Percentiles rank a stretch among this genome's conserved stretches.
These are phyloP conservation scores for Centruroides sculpturatus DNA, from an alignment of 1,140 invertebrate genomes.

Conservation along the genomic window DNA sequence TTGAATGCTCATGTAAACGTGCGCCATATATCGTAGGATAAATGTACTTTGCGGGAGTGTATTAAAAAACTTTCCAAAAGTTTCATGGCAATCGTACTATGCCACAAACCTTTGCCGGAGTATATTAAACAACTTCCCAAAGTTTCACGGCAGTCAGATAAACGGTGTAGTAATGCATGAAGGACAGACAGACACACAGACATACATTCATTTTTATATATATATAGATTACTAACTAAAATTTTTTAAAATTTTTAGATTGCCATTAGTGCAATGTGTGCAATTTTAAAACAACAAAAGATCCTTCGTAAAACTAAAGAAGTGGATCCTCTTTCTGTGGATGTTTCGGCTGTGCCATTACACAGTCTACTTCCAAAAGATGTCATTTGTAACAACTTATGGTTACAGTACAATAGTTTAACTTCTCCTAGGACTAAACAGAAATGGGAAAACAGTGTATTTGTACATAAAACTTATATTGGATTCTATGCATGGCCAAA, in stretches of 20 bases:
- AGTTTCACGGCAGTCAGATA: too few species aligned
- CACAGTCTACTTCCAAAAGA: slow-evolving; percentile 28
- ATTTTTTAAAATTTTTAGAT: slow-evolving; percentile 26
- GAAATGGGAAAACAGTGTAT: slow-evolving; percentile 56
- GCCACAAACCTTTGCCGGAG: too few species aligned
- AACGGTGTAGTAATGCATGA: too few species aligned
- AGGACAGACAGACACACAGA: too few species aligned
- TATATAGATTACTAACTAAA: too few species aligned
- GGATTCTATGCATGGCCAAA: slow-evolving; percentile 76
- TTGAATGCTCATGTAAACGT: too few species aligned
- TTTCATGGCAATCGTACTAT: too few species aligned
- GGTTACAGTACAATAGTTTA: slow-evolving; percentile 52
- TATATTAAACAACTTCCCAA: too few species aligned
- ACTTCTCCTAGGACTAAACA: slow-evolving; percentile 41
- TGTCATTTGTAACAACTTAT: slow-evolving; percentile 47
- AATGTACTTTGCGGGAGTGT: too few species aligned
- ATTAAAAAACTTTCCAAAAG: too few species aligned
- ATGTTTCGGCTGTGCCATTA: slow-evolving; percentile 6
- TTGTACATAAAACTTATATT: slow-evolving; percentile 48
- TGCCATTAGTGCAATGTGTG: slow-evolving; percentile 43
- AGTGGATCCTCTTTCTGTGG: slow-evolving; percentile 21
- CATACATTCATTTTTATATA: too few species aligned
- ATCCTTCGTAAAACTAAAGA: slow-evolving; percentile 44
- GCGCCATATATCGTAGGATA: too few species aligned
- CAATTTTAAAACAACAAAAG: slow-evolving; percentile 61